A percentile compares a stretch with the other conserved stretches of the same genome.
Conservation (phyloP, 1,140 invertebrate genomes). For the Conus betulinus region DNA sequence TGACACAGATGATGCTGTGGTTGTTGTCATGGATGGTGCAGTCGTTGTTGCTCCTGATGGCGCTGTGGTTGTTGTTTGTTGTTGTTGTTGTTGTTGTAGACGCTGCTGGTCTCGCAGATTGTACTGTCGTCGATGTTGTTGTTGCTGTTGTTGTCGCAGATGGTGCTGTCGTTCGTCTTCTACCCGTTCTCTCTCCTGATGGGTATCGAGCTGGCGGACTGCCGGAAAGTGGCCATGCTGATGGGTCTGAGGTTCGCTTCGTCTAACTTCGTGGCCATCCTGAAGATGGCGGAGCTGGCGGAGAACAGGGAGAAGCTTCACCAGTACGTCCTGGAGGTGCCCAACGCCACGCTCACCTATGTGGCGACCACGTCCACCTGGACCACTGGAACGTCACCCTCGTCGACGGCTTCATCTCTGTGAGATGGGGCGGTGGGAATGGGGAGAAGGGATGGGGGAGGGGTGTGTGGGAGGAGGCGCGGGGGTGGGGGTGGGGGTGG, state of each 20-base stretch:
- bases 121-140: neutral
- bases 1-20: too few relatives aligned
- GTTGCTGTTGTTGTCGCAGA: slow-evolving; percentile 55
- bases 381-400: slow-evolving; percentile 48
- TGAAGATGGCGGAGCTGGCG: slow-evolving; percentile 55
- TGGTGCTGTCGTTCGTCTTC: slow-evolving; percentile 70
- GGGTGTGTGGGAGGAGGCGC: too few relatives aligned
- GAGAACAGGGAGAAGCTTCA: slow-evolving; percentile 53
- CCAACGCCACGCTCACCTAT: slow-evolving; percentile 41
- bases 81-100: too few relatives aligned
- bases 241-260: slow-evolving; percentile 69
- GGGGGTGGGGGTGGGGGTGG: too few relatives aligned
- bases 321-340: slow-evolving; percentile 34
- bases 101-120: too few relatives aligned
- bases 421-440: slow-evolving; percentile 16
- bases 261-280: slow-evolving; percentile 71
- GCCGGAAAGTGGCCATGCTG: slow-evolving; percentile 68
- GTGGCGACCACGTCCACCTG: slow-evolving; percentile 43
- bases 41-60: neutral
- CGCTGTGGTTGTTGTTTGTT: too few relatives aligned
- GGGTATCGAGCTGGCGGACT: slow-evolving; percentile 66
- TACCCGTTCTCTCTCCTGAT: slow-evolving; percentile 73
- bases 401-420: slow-evolving; percentile 57
- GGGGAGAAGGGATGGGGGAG: too few relatives aligned
- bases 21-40: neutral